These are phyloP conservation scores for Ctenopoma kingsleyae DNA, from an alignment of 2,797 vertebrate genomes.

Conservation along the genomic window DNA sequence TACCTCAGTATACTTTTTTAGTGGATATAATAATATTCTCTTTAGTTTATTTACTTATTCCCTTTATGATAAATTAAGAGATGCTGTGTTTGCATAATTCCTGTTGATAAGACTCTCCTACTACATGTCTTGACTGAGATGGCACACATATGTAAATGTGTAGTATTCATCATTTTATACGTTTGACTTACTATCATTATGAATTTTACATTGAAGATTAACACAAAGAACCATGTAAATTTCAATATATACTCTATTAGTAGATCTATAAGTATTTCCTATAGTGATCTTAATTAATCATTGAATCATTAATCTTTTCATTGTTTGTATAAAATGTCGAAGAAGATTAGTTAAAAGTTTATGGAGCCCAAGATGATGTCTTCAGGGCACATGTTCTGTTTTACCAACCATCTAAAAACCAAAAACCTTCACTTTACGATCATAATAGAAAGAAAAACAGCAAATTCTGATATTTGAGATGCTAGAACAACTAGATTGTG, in stretches of 20 bases:
- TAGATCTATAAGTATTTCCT: not conserved
- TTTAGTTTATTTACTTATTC: constrained; percentile 17
- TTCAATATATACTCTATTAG: not conserved
- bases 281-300: not conserved
- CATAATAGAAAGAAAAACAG: not conserved
- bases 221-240: not conserved
- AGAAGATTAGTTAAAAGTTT: not conserved
- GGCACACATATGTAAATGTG: not conserved
- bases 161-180: constrained; percentile 1
- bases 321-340: not conserved
- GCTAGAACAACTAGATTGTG: not conserved
- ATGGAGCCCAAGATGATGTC: not conserved
- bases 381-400: not conserved
- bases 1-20: constrained; percentile 28
- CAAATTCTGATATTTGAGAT: not conserved
- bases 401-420: not conserved
- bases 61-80: not conserved
- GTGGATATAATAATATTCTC: constrained; percentile 16
- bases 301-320: not conserved
- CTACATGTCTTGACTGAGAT: not conserved
- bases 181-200: constrained; percentile 9
- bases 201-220: not conserved
- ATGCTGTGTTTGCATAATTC: constrained; percentile 45
- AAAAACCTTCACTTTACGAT: not conserved
- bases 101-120: constrained; percentile 49